Evolutionary conservation across 1,140 invertebrate genomes (phyloP).

Genomic region (Solenopsis fugax): DNA sequence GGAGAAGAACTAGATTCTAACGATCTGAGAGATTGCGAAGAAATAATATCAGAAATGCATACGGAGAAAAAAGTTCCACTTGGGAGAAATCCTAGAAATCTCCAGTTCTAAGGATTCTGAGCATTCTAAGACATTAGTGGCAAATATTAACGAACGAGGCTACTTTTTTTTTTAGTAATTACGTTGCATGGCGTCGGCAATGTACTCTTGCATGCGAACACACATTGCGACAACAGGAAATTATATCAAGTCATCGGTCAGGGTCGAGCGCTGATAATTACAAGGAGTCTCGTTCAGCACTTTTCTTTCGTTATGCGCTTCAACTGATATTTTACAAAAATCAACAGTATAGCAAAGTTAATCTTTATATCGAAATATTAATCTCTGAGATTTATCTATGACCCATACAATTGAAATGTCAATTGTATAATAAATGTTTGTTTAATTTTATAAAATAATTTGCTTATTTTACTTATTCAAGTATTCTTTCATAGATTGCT

Average conservation of each 20-base stretch:
- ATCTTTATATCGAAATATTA: not conserved
- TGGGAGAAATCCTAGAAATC: not conserved
- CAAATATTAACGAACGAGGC: not conserved
- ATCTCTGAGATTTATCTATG: not conserved
- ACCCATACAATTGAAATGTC: not conserved
- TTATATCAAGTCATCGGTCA: conserved; percentile 58
- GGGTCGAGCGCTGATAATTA: conserved; percentile 56
- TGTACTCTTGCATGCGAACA: conserved; percentile 22
- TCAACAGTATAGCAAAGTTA: not conserved
- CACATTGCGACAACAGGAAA: conserved; percentile 52
- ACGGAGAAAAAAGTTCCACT: not conserved
- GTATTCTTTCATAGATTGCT: not conserved
- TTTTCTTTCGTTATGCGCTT: not conserved
- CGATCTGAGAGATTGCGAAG: not conserved
- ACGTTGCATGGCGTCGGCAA: not conserved
- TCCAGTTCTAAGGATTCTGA: not conserved
- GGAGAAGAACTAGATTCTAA: not conserved
- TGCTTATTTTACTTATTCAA: not conserved
- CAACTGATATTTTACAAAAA: not conserved
- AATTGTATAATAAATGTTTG: not conserved
- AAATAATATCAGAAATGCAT: not conserved
- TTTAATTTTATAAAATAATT: not conserved
- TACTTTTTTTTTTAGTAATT: conserved; percentile 1
- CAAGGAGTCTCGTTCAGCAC: conserved; percentile 7
- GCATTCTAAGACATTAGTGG: not conserved